Evolutionary conservation across 2,888 invertebrate species (phyloP).

Genomic region (Dynastes tityus): DNA sequence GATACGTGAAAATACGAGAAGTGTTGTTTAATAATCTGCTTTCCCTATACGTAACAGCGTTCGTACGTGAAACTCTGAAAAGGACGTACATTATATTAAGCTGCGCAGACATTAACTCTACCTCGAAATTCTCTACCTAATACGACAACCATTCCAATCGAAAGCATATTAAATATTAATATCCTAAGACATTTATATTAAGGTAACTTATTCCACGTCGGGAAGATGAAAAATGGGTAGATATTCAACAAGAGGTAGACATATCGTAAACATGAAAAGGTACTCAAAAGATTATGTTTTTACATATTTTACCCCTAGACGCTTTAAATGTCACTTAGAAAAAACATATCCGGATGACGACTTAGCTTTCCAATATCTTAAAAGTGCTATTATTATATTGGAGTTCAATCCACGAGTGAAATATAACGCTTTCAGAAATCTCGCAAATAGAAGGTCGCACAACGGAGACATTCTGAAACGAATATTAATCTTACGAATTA

Average conservation of each 20-base stretch:
- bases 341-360: not conserved
- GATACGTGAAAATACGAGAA: no score
- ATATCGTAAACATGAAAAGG: conserved; percentile 14
- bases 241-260: conserved; percentile 10
- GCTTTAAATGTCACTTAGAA: conserved; percentile 17
- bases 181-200: conserved; percentile 4
- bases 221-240: conserved; percentile 29
- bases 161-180: conserved; percentile 21
- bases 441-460: no score
- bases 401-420: not conserved
- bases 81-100: conserved; percentile 14
- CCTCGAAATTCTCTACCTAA: not conserved
- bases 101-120: conserved; percentile 7
- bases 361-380: conserved; percentile 16
- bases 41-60: no score
- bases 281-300: conserved; percentile 34
- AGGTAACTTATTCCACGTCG: conserved; percentile 31
- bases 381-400: not conserved
- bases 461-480: no score
- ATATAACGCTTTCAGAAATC: no score
- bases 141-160: conserved; percentile 14
- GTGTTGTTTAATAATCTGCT: no score
- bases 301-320: conserved; percentile 5
- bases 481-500: no score
- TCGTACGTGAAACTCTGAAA: not conserved